Evolutionary conservation across 2,888 invertebrate genomes (phyloP), one percentile per base, ranked within the genome.

Genomic region (Drosophila anomelani): DNA sequence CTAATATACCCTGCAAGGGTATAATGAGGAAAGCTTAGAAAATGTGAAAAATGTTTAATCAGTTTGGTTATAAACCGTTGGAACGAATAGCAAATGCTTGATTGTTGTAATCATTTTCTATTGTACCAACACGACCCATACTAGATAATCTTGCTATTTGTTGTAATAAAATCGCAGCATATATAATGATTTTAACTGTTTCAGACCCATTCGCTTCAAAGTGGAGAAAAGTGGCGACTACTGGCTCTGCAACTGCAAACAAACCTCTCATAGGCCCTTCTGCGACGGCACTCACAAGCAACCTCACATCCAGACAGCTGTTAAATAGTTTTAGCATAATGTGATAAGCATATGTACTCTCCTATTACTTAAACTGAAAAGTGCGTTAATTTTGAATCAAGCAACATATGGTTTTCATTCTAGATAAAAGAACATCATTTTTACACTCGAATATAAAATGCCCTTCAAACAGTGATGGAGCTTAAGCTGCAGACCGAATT

Each of bases 201-300:
- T 13, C 39, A 95, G 95, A 77, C 99, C 99, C 0, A 93, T 98
- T 6, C 93, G 94, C 70, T 98, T 99, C 90, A 94, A 94, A 79
- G 98, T 99, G 2, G 95, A 95, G 56, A 96, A 98, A 93, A 96
- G 96, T 0, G 97, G 97, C 85, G 97, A 97, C 20, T 98, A 98
- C 91, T 98, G 98, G 97, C 93, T 99, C n/a, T 99, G 99, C 92
- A 98, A 98, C 91, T 99, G 99, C 91, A 99, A 99, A 92, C 98
- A 98, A 91, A 98, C 98, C 0, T 94, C 94, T 55, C 96, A 97
- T 80, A 94, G 97, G 77, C 99, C 99, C 1, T 99, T 98, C 92
- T 99, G 99, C 93, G 99, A 99, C 93, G 99, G 99, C 12, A 95
- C 97, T 12, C 99, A 99, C 92, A 96, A 96, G 90, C 93, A 94